phyloP scores from a whole-genome alignment of 2,797 vertebrate species.

The Mycteria americana region DNA sequence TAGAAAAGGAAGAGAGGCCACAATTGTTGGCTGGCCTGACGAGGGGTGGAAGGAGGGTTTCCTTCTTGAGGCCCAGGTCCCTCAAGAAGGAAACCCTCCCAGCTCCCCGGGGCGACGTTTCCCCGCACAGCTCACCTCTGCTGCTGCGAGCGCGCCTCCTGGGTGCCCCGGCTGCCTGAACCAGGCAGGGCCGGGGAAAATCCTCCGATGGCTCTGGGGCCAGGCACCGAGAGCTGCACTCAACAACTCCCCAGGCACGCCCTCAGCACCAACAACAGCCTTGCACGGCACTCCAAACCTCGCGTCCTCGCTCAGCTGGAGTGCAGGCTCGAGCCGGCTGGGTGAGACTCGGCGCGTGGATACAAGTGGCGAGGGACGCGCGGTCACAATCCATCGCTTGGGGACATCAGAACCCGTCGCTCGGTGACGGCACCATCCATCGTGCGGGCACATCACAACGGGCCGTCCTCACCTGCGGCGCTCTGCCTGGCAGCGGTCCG shows the following conservation, averaged over 20 bases:
- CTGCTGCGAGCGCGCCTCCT: background rate
- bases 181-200: background rate
- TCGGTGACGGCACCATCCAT: background rate
- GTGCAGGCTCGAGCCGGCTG: background rate
- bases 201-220: background rate
- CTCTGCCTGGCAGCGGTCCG: no score
- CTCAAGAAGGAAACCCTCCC: background rate
- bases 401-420: background rate
- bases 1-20: background rate
- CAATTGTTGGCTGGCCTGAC: no score
- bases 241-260: accelerated
- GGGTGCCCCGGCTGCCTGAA: no score
- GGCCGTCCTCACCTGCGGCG: background rate
- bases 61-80: no score
- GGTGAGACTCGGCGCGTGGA: accelerated
- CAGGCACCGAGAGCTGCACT: background rate
- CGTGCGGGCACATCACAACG: background rate
- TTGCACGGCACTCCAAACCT: background rate
- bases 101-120: background rate
- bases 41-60: background rate
- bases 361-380: accelerated
- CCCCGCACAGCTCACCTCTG: background rate
- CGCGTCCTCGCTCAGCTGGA: accelerated
- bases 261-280: background rate
- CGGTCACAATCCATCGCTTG: background rate